Base-by-base conservation (phyloP, 2,113 vertebrate species). In the Perognathus longimembris region DNA sequence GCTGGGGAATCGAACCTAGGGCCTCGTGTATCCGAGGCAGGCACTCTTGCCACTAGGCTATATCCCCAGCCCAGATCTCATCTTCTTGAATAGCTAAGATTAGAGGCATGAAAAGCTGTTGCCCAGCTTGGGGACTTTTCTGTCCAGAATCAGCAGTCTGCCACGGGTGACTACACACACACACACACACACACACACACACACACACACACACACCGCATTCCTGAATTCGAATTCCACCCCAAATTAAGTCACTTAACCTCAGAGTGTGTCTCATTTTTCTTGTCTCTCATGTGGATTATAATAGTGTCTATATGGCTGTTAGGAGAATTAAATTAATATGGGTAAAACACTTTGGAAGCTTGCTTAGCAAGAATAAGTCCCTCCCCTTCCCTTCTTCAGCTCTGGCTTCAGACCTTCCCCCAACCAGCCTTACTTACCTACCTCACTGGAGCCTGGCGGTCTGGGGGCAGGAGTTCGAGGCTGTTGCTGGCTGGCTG, bases 361-460 rank as follows among this genome's bases (percentile, higher is more conserved):
- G 30, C 7, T 22, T 74, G 75, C 50, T 32, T 21, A 38, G 45
- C 10, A 30, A 28, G 15, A 50, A 40, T 30, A 40, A 74, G 22
- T 6, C 38, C 50, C 6, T 30, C 50, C 21, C 50, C 79, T 81
- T 24, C 21, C 42, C 28, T 42, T 45, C 57, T 70, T 20, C n/a
- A 34, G 24, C 26, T 82, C 32, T 77, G 6, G 7, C 21, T 34
- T 7, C n/a, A 12, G 38, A 21, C 26, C 22, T 18, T 5, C 5
- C 12, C n/a, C 8, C 1, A 0, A 36, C 22, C 24, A 3, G 40
- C 45, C 45, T 45, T 11, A 32, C 57, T 74, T 80, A 93, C 95
- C 76, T 70, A 57, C 71, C 75, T 96, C 67, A 89, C 36, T 95
- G 89, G 79, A 94, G 28, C 50, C 92, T 96, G 40, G 54, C 69